phyloP scores from a whole-genome alignment of 2,888 invertebrate species.

The Norana najaformis region DNA sequence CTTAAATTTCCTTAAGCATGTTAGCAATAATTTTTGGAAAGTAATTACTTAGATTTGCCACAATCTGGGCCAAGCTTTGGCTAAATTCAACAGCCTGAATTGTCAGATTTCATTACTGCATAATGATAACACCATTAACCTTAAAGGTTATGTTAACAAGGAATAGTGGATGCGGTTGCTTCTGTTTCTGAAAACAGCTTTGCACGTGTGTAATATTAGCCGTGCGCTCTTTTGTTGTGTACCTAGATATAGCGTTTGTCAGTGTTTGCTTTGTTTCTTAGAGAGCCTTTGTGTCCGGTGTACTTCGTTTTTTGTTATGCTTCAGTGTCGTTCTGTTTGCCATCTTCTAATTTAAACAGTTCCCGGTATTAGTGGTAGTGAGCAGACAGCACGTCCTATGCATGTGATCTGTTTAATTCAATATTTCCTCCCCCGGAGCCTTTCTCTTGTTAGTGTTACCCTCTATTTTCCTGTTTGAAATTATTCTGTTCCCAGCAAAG shows the following conservation, averaged over 20 bases:
- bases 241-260: not conserved
- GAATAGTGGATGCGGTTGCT: not conserved
- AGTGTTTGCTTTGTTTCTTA: not conserved
- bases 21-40: not conserved
- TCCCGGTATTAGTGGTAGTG: not conserved
- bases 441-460: conserved; percentile 20
- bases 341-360: not conserved
- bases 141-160: too few species aligned
- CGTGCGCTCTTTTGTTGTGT: too few species aligned
- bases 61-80: not conserved
- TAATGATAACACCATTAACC: not conserved
- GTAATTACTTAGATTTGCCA: not conserved
- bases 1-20: conserved; percentile 9
- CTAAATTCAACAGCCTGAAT: not conserved
- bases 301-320: not conserved
- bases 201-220: not conserved
- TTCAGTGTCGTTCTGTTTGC: not conserved
- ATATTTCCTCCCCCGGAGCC: not conserved
- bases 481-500: conserved; percentile 72
- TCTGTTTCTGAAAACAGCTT: not conserved
- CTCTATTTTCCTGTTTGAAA: conserved; percentile 27
- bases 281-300: not conserved
- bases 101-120: not conserved
- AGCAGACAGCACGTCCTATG: not conserved
- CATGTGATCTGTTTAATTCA: not conserved